Evolutionary conservation across 2,113 vertebrate genomes (phyloP).

Genomic region (Tricholaema leucomelas): DNA sequence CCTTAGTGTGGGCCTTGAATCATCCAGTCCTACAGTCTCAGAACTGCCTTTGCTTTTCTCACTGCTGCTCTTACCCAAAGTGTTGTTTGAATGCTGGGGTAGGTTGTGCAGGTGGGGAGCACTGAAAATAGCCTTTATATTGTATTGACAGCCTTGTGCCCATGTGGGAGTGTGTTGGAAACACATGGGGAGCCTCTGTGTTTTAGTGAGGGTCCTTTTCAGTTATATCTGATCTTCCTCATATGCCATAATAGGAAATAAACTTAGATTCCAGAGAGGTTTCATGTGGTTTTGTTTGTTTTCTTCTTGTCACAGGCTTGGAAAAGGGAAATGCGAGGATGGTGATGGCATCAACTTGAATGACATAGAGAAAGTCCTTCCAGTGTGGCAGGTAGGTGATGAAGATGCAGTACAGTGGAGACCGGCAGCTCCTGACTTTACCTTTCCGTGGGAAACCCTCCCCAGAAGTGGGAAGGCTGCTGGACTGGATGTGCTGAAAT

Average conservation of each 20-base stretch:
- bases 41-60: background rate
- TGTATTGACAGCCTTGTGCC: background rate
- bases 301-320: slow-evolving; percentile 79
- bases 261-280: background rate
- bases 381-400: slow-evolving; percentile 85
- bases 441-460: background rate
- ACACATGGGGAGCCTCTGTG: background rate
- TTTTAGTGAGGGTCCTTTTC: background rate
- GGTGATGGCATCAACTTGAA: slow-evolving; percentile 93
- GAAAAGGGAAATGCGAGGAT: slow-evolving; percentile 88
- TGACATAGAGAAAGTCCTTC: slow-evolving; percentile 93
- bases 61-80: background rate
- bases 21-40: rapidly evolving
- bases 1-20: background rate
- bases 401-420: rapidly evolving
- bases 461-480: background rate
- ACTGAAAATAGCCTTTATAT: background rate
- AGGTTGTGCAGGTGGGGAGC: background rate
- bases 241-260: background rate
- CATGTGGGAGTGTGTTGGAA: background rate
- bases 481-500: background rate
- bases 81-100: background rate
- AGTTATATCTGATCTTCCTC: background rate
- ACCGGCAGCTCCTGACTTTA: background rate
- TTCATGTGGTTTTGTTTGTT: background rate